Conservation (phyloP, 2,888 invertebrate genomes). For the Rhorus exstirpatorius region DNA sequence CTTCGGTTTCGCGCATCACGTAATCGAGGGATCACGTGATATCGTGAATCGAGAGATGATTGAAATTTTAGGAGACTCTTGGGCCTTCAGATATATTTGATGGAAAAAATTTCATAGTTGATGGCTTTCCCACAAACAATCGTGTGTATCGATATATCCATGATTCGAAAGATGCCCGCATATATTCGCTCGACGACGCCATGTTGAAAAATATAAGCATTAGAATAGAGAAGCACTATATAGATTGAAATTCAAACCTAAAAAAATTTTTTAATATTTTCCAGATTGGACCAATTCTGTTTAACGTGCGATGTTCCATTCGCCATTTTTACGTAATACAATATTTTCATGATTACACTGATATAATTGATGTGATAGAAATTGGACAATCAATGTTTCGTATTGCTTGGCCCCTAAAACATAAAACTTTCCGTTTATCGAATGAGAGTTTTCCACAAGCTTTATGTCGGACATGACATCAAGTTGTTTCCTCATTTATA, state of each 20-base stretch:
- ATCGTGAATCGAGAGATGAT: conserved; percentile 60
- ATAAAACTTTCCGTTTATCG: too few species aligned
- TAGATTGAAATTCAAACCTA: too few species aligned
- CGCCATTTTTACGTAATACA: too few species aligned
- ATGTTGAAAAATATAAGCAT: background rate
- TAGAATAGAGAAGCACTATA: too few species aligned
- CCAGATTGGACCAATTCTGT: too few species aligned
- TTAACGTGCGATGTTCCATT: too few species aligned
- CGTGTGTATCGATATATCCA: background rate
- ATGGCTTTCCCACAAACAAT: conserved; percentile 29
- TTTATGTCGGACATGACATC: conserved; percentile 56
- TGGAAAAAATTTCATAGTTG: conserved; percentile 31
- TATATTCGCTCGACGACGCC: background rate
- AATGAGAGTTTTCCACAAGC: too few species aligned
- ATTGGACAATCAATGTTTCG: too few species aligned
- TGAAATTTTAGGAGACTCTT: conserved; percentile 68
- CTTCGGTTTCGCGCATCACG: conserved; percentile 60
- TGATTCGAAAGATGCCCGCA: background rate
- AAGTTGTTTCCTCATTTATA: conserved; percentile 49
- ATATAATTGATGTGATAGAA: too few species aligned
- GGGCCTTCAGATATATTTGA: conserved; percentile 49
- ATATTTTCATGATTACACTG: too few species aligned
- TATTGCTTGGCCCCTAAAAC: too few species aligned
- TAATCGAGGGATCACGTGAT: conserved; percentile 33
- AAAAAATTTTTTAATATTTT: too few species aligned